These are phyloP conservation scores for Petrocephalus zakoni DNA, from an alignment of 2,113 vertebrate genomes.

Conservation along the genomic window DNA sequence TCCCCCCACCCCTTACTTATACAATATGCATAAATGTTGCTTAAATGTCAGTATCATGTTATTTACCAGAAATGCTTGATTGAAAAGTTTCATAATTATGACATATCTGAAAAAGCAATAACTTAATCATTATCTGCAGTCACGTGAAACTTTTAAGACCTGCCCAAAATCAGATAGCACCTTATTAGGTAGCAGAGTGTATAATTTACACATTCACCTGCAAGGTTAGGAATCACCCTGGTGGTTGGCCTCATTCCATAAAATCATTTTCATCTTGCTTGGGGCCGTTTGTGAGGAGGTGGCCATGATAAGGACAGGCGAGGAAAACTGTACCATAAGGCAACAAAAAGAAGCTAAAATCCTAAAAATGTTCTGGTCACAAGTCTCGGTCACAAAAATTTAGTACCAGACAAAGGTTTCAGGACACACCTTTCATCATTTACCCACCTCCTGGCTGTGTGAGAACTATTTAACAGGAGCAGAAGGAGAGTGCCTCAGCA, in stretches of 20 bases:
- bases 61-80: not conserved
- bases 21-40: not conserved
- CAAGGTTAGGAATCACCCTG: not conserved
- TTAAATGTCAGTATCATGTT: not conserved
- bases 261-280: not conserved
- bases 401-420: not conserved
- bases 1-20: not conserved
- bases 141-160: not conserved
- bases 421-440: not conserved
- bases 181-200: not conserved
- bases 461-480: no score
- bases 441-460: no score
- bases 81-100: not conserved
- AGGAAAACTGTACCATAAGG: not conserved
- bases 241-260: not conserved
- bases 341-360: not conserved
- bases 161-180: not conserved
- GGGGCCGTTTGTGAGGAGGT: not conserved
- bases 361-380: not conserved
- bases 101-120: not conserved
- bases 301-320: not conserved
- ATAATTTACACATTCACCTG: not conserved
- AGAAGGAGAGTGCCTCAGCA: no score
- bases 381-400: not conserved
- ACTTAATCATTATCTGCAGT: not conserved